Evolutionary conservation across 1,140 invertebrate genomes (phyloP), one percentile per base, ranked within the genome.

Genomic region (Rhynchophorus ferrugineus): DNA sequence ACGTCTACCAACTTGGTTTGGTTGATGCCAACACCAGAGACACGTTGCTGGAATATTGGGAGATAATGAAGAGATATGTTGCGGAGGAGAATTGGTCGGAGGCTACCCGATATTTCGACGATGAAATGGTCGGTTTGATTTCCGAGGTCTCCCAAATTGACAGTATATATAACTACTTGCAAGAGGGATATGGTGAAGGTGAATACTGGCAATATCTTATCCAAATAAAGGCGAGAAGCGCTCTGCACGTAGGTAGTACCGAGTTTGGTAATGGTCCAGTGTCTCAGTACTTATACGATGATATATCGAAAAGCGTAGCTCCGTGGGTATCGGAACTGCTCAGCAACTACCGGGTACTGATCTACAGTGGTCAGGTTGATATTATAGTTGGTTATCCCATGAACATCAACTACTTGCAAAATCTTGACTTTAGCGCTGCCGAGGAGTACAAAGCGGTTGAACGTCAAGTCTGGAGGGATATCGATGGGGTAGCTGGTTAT

Each of bases 341-440:
- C 58, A 79, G 63, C 44, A 61, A 80, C 54, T 89, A 87, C 63
- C 72, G 73, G 66, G 76, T 84, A 3, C 58, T 86, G 19, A 74
- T 85, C 53, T 91, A 89, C 67, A 90, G 82, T 65, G 89, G 89
- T 2, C 87, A 91, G 65, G 68, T 91, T 39, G 89, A 93, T 67
- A 82, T 92, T 41, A 88, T 91, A 44, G 81, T 89, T 3, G 82
- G 87, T 0, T 88, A 89, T 62, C 82, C 86, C 8, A 70, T 85
- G 7, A 89, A 86, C 0, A 79, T 80, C 56, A 81, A 79, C 56
- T 88, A 83, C 65, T 59, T 91, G 7, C 63, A 67, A 44, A 73
- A 79, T 19, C 62, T 90, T 1, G 62, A 81, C 5, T 90, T 86
- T 78, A 65, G 69, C 13, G 76, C 76, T 1, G 69, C 76, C 0